These are phyloP conservation scores for Anodontia alba DNA, from an alignment of 2,888 invertebrate species.

Conservation along the genomic window DNA sequence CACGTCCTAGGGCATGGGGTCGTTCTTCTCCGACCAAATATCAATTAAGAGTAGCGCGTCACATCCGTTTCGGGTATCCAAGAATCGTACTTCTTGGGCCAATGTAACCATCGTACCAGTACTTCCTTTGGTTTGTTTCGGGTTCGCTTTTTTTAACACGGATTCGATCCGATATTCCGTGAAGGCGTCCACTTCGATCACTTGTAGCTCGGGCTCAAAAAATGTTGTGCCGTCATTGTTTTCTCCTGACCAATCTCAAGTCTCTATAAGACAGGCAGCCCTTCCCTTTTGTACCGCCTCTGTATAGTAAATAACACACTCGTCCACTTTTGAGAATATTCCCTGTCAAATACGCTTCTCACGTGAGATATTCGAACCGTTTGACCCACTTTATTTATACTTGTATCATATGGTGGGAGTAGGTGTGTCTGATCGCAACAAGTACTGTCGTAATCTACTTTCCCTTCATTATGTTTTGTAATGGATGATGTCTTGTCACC, in stretches of 20 bases:
- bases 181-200: slow-evolving; percentile 31
- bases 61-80: slow-evolving; percentile 32
- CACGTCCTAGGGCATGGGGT: no score
- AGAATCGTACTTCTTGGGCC: no score
- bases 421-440: background rate
- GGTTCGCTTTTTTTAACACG: slow-evolving; percentile 37
- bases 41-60: slow-evolving; percentile 17
- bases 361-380: slow-evolving; percentile 50
- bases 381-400: slow-evolving; percentile 45
- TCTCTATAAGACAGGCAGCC: slow-evolving; percentile 30
- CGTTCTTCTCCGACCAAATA: no score
- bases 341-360: no score
- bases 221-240: slow-evolving; percentile 36
- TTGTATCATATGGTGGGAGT: background rate
- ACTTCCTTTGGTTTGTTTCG: slow-evolving; percentile 38
- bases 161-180: slow-evolving; percentile 43
- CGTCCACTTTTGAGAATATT: slow-evolving; percentile 52
- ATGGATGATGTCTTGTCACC: slow-evolving; percentile 25
- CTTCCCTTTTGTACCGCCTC: slow-evolving; percentile 23
- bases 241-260: slow-evolving; percentile 42
- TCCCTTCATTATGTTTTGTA: slow-evolving; percentile 26
- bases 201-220: slow-evolving; percentile 46
- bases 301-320: slow-evolving; percentile 42
- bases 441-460: slow-evolving; percentile 32
- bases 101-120: slow-evolving; percentile 51